Conservation (phyloP, 2,797 vertebrate species). For the Siniperca obscura region DNA sequence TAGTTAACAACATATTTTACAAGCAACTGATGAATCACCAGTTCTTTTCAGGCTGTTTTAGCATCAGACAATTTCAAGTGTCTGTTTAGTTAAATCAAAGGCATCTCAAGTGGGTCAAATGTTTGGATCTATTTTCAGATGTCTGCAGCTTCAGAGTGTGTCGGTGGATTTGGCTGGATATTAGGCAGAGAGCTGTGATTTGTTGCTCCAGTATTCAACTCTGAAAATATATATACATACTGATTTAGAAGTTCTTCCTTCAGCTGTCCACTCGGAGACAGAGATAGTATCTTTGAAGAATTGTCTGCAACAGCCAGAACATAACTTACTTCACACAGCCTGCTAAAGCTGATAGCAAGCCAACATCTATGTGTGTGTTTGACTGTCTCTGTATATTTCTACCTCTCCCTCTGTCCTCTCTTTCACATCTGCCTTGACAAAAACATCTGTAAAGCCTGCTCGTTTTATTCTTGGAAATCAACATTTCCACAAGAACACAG, state of each 20-base stretch:
- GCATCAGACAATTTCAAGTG: conserved; percentile 49
- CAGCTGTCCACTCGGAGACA: conserved; percentile 54
- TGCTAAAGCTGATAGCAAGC: conserved; percentile 69
- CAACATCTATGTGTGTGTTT: conserved; percentile 55
- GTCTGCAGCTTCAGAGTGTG: conserved; percentile 49
- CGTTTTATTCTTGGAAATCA: conserved; percentile 37
- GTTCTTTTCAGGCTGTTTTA: conserved; percentile 39
- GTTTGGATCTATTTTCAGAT: conserved; percentile 68
- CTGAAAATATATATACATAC: conserved; percentile 72
- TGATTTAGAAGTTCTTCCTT: conserved; percentile 71
- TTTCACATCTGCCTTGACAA: conserved; percentile 82
- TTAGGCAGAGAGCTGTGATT: conserved; percentile 74
- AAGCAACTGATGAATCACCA: conserved; percentile 44
- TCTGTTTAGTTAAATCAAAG: conserved; percentile 67
- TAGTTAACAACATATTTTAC: conserved; percentile 47
- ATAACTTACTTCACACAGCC: conserved; percentile 79
- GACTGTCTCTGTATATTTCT: conserved; percentile 34
- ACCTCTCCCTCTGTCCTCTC: conserved; percentile 62
- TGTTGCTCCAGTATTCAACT: conserved; percentile 78
- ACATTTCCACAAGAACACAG: conserved; percentile 29
- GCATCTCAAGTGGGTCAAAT: conserved; percentile 54
- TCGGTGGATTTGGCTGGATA: conserved; percentile 58
- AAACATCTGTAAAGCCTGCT: conserved; percentile 36
- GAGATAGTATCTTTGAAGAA: conserved; percentile 86
- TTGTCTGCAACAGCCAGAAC: conserved; percentile 74